Evolutionary conservation across 2,888 invertebrate genomes (phyloP).

Genomic region (Artemia sinica): DNA sequence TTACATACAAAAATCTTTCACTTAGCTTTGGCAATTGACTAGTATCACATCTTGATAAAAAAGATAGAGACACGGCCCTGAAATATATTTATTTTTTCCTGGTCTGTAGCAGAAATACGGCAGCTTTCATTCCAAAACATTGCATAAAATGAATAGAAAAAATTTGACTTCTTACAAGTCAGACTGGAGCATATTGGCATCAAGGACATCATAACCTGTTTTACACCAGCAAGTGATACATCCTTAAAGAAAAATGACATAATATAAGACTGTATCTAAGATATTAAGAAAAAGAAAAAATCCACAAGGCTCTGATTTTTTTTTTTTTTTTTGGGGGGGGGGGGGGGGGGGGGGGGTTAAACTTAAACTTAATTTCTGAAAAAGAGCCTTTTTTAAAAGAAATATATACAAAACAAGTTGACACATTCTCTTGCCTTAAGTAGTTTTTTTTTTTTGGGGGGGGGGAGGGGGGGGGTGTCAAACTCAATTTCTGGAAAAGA

Average conservation of each 20-base stretch:
- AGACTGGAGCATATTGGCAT: neutral
- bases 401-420: too few species aligned
- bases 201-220: neutral
- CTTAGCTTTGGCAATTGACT: neutral
- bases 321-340: too few species aligned
- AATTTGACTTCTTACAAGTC: neutral
- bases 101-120: neutral
- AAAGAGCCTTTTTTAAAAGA: too few species aligned
- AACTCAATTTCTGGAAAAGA: too few species aligned
- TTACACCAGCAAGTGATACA: neutral
- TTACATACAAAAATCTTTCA: neutral
- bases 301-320: too few species aligned
- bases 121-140: neutral
- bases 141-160: neutral
- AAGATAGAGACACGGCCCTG: neutral
- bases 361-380: too few species aligned
- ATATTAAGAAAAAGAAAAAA: too few species aligned
- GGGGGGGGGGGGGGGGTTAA: too few species aligned
- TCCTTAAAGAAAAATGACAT: neutral
- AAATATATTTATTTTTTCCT: neutral
- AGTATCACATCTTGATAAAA: neutral
- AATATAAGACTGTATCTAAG: neutral
- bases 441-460: too few species aligned
- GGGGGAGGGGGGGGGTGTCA: too few species aligned
- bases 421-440: too few species aligned